phyloP scores from a whole-genome alignment of 1,140 invertebrate genomes.

The Ruditapes philippinarum region DNA sequence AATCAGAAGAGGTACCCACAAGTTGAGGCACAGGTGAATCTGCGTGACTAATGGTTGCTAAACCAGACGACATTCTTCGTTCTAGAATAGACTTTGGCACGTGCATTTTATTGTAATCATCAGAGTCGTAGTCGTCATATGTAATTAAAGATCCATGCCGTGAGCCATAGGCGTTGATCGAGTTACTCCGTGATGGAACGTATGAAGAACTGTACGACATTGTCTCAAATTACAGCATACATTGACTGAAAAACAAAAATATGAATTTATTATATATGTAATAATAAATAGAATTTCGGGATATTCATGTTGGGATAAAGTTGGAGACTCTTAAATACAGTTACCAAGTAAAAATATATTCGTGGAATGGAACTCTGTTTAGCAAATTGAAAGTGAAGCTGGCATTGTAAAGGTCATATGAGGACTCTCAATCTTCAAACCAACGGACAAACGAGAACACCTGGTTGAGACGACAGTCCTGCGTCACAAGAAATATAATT shows the following conservation, averaged over 20 bases:
- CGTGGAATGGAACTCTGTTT: not conserved
- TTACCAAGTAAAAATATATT: not conserved
- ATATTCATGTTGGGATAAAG: no score
- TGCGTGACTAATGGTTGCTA: not conserved
- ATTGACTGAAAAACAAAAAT: no score
- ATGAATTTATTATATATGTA: no score
- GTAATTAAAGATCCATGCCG: conserved; percentile 1
- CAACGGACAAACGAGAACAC: no score
- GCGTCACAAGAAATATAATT: no score
- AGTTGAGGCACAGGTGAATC: not conserved
- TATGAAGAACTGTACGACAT: not conserved
- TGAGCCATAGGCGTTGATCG: not conserved
- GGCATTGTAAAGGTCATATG: no score
- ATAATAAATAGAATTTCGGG: no score
- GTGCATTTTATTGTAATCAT: conserved; percentile 4
- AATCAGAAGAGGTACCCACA: not conserved
- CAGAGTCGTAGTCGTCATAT: conserved; percentile 26
- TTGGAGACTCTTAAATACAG: not conserved
- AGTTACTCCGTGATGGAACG: conserved; percentile 8
- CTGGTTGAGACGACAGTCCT: no score
- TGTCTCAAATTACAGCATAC: not conserved
- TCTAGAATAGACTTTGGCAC: conserved; percentile 21
- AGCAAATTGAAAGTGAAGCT: no score
- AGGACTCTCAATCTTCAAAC: no score
- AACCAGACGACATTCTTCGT: not conserved